phyloP scores from a whole-genome alignment of 2,113 vertebrate species.

The Myodes glareolus region DNA sequence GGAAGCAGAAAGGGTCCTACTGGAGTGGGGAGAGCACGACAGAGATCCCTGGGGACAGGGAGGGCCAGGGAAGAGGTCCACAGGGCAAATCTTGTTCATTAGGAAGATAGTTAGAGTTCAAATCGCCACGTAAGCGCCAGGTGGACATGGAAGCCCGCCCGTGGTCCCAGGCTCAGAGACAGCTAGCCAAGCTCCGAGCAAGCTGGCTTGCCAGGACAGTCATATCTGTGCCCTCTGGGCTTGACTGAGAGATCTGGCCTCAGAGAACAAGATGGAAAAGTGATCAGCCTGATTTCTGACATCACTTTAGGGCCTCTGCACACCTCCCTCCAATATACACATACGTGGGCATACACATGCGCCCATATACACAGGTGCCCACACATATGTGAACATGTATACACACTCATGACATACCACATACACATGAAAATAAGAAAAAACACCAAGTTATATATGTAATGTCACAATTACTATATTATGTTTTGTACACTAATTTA shows the following conservation, averaged over 20 bases:
- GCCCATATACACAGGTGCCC: too few species aligned
- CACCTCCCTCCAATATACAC: neutral
- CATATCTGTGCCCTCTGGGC: neutral
- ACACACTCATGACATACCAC: neutral
- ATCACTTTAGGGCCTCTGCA: neutral
- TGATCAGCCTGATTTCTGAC: neutral
- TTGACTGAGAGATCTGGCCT: neutral
- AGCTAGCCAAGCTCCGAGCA: neutral
- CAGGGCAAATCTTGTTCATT: neutral
- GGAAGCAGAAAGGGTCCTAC: neutral
- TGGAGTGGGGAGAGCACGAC: neutral
- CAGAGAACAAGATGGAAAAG: neutral
- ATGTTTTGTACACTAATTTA: neutral
- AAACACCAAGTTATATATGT: neutral
- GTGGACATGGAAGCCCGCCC: neutral
- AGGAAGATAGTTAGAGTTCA: neutral
- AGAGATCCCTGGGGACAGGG: neutral
- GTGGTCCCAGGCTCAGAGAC: neutral
- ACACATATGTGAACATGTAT: neutral
- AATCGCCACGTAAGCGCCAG: neutral
- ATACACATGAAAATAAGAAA: neutral
- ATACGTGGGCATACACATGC: too few species aligned
- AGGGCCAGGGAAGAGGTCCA: neutral
- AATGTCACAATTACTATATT: neutral
- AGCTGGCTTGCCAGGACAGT: neutral